These are phyloP conservation scores for Zhengitettix transpicula DNA, from an alignment of 2,888 invertebrate genomes.

Conservation along the genomic window DNA sequence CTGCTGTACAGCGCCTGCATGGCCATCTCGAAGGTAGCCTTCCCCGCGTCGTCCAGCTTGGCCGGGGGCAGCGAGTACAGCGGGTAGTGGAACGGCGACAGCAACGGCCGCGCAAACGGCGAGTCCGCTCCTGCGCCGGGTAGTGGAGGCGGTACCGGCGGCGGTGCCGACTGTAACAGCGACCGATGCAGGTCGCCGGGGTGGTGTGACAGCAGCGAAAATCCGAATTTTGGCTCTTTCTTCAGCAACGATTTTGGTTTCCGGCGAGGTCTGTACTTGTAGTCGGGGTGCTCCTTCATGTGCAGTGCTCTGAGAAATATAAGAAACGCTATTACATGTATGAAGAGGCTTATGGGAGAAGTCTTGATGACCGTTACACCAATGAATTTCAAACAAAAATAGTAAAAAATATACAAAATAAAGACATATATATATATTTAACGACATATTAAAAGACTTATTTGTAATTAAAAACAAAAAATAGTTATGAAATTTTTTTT, in stretches of 20 bases:
- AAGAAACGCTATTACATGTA: too few species aligned
- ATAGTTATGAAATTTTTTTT: too few species aligned
- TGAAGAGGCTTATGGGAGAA: too few species aligned
- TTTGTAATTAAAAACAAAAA: too few species aligned
- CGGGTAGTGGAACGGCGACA: constrained; percentile 24
- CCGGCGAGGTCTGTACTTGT: constrained; percentile 75
- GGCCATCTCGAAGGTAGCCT: neutral
- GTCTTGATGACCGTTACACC: too few species aligned
- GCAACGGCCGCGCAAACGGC: constrained; percentile 8
- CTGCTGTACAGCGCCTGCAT: constrained; percentile 31
- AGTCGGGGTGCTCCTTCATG: constrained; percentile 88
- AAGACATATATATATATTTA: too few species aligned
- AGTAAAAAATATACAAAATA: too few species aligned
- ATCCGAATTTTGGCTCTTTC: constrained; percentile 59
- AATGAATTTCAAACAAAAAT: too few species aligned
- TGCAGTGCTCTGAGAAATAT: constrained; percentile 56
- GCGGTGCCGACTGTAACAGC: constrained; percentile 2
- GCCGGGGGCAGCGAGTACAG: neutral
- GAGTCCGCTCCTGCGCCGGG: constrained; percentile 33
- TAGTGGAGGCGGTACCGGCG: constrained; percentile 32
- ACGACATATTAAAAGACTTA: too few species aligned
- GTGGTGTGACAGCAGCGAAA: constrained; percentile 34
- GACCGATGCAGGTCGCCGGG: constrained; percentile 32
- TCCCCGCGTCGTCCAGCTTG: neutral
- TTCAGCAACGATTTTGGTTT: constrained; percentile 75